These are phyloP conservation scores for Theristus sp. DNA, from an alignment of 2,888 invertebrate species.

Conservation along the genomic window DNA sequence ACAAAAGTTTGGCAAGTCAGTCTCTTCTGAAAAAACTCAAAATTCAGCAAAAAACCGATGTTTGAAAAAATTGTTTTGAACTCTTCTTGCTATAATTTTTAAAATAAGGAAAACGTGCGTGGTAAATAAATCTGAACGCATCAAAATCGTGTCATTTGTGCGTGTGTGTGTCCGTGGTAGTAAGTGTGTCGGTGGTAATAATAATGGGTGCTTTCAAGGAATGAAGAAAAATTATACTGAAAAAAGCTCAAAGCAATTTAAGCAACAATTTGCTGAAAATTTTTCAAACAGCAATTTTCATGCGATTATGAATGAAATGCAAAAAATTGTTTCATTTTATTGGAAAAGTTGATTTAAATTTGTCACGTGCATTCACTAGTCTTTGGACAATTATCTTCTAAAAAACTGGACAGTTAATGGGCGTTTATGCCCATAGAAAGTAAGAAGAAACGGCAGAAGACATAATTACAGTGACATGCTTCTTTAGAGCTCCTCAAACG, in stretches of 20 bases:
- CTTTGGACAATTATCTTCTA: no score
- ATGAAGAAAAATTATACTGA: background rate
- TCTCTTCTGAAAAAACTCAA: no score
- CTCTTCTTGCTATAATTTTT: background rate
- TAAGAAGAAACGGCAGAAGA: no score
- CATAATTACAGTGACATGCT: no score
- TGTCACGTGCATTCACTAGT: no score
- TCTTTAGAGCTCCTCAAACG: no score
- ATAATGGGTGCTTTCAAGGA: background rate
- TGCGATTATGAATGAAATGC: no score
- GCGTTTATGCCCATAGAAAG: no score
- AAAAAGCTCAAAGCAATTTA: background rate
- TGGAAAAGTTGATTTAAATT: background rate
- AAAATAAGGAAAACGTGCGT: background rate
- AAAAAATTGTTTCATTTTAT: background rate
- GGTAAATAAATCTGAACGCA: background rate
- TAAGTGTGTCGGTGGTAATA: background rate
- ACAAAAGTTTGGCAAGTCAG: no score
- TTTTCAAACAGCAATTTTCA: background rate
- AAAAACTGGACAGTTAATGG: no score
- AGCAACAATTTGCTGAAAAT: background rate
- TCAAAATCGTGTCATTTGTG: background rate
- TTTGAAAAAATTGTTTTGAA: no score
- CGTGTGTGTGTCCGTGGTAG: background rate
- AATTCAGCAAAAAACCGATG: no score